phyloP scores from a whole-genome alignment of 2,888 invertebrate genomes.

The Pterostichus niger region DNA sequence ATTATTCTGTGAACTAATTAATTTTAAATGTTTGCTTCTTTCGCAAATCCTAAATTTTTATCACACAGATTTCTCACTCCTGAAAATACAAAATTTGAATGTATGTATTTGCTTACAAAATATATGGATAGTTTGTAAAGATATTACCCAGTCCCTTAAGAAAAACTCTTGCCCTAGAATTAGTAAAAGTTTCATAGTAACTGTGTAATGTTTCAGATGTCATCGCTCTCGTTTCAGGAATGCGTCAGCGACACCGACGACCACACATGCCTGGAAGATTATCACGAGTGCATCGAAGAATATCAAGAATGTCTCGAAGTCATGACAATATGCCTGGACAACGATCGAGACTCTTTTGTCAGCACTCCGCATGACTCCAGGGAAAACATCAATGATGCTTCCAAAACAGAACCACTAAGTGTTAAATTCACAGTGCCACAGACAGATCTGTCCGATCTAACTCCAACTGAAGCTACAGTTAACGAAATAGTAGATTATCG shows the following conservation, averaged over 20 bases:
- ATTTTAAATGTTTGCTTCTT: no score
- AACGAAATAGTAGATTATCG: conserved; percentile 26
- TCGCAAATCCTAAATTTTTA: no score
- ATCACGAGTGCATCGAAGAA: conserved; percentile 83
- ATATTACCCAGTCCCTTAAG: neutral
- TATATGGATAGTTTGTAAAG: neutral
- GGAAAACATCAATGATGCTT: conserved; percentile 71
- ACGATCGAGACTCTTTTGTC: conserved; percentile 79
- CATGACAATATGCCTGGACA: conserved; percentile 82
- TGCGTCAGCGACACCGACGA: conserved; percentile 80
- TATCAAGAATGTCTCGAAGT: conserved; percentile 83
- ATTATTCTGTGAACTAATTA: no score
- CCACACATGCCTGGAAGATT: conserved; percentile 83
- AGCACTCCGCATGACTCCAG: conserved; percentile 73
- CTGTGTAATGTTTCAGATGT: conserved; percentile 68
- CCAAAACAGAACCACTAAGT: conserved; percentile 59
- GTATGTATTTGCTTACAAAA: neutral
- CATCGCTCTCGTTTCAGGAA: conserved; percentile 76
- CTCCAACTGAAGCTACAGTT: conserved; percentile 27
- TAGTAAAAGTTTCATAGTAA: conserved; percentile 64
- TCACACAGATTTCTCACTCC: no score
- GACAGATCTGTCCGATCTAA: conserved; percentile 24
- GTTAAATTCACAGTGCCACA: conserved; percentile 65
- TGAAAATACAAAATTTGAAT: no score
- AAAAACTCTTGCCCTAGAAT: conserved; percentile 7